A percentile compares a stretch with the other conserved stretches of the same genome.
These are phyloP conservation scores for Lemur catta DNA, from an alignment of 2,797 vertebrate species.

Conservation along the genomic window DNA sequence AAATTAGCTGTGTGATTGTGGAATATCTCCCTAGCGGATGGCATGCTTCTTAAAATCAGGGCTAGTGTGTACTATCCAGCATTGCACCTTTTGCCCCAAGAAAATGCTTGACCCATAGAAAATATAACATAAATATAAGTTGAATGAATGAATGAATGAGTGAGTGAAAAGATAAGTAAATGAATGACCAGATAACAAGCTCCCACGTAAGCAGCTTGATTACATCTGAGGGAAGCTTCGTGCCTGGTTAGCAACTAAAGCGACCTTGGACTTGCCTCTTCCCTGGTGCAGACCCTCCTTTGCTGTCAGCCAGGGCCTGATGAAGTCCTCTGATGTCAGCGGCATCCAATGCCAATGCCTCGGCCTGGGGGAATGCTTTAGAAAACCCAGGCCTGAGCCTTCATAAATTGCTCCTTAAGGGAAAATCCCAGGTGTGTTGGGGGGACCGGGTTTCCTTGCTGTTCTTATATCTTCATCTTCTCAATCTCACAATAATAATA, in stretches of 20 bases:
- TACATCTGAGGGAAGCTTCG: accelerated
- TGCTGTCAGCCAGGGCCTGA: background rate
- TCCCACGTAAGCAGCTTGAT: no score
- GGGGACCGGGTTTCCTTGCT: background rate
- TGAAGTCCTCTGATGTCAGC: background rate
- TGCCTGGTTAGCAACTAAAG: background rate
- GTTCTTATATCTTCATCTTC: background rate
- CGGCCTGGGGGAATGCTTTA: background rate
- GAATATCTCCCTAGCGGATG: background rate
- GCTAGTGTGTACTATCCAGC: accelerated
- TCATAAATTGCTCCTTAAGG: background rate
- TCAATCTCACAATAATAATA: background rate
- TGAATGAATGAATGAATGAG: background rate
- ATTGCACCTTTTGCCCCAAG: background rate
- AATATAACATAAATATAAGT: background rate
- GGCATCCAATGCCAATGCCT: no score
- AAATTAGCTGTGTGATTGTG: background rate
- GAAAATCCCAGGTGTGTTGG: background rate
- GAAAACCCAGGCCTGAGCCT: background rate
- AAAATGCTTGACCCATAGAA: background rate
- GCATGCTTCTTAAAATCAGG: background rate
- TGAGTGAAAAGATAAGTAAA: background rate
- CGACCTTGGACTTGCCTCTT: no score
- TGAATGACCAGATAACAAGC: no score
- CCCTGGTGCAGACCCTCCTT: background rate